phyloP scores from a whole-genome alignment of 2,797 vertebrate genomes.

The Sciurus vulgaris region DNA sequence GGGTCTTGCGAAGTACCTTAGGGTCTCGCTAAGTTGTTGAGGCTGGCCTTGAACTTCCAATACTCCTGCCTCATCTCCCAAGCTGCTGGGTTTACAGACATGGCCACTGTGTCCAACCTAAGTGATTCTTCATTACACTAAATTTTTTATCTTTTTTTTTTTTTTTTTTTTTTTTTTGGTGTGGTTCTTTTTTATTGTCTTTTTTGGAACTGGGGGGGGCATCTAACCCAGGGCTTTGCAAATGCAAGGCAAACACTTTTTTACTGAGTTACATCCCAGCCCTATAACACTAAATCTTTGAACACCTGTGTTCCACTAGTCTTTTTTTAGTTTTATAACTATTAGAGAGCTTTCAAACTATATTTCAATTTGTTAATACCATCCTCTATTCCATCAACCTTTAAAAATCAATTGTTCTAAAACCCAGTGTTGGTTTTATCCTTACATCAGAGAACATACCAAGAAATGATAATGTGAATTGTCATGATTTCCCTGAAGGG shows the following conservation, averaged over 20 bases:
- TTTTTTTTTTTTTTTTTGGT: too few species aligned
- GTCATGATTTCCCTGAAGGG: neutral
- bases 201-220: too few species aligned
- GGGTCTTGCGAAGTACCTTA: too few species aligned
- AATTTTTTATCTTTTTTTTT: too few species aligned
- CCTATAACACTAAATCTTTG: slow-evolving; percentile 2
- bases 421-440: neutral
- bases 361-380: neutral
- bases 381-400: slow-evolving; percentile 15
- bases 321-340: slow-evolving; percentile 1
- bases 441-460: neutral
- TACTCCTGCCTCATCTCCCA: too few species aligned
- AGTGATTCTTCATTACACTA: neutral
- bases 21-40: too few species aligned
- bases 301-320: neutral
- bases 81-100: too few species aligned
- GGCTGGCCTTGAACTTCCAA: too few species aligned
- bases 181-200: too few species aligned
- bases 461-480: neutral
- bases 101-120: neutral
- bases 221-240: too few species aligned
- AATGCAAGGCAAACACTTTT: too few species aligned
- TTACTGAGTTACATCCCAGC: too few species aligned
- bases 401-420: slow-evolving; percentile 13
- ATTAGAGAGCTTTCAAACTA: neutral